Evolutionary conservation across 2,797 vertebrate genomes (phyloP).

Genomic region (Darevskia nairensis): DNA sequence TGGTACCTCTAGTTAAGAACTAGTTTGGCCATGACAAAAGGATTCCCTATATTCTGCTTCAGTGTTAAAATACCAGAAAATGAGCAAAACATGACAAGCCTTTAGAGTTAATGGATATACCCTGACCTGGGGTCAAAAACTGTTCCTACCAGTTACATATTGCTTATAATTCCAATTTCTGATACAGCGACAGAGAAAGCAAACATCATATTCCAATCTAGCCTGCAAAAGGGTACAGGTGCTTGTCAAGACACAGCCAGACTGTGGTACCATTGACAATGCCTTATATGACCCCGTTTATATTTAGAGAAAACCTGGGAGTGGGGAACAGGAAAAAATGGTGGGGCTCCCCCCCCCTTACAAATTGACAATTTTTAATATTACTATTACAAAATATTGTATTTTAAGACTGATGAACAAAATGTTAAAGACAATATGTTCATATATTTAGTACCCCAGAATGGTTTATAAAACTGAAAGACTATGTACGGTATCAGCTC

Average conservation of each 20-base stretch:
- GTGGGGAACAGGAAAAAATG: too few species aligned
- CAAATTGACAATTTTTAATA: too few species aligned
- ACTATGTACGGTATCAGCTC: too few species aligned
- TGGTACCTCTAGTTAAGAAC: too few species aligned
- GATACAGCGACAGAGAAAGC: not conserved
- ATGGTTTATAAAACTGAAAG: too few species aligned
- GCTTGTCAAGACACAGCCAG: not conserved
- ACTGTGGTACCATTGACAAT: not conserved
- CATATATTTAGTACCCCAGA: too few species aligned
- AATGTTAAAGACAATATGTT: too few species aligned
- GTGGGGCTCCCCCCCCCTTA: too few species aligned
- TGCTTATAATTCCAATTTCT: not conserved
- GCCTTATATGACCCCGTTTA: not conserved
- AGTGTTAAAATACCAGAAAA: not conserved
- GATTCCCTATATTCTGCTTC: not conserved
- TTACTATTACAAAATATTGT: too few species aligned
- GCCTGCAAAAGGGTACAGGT: not conserved
- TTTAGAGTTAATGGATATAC: not conserved
- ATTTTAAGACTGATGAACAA: too few species aligned
- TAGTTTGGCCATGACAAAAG: not conserved
- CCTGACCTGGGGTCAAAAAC: not conserved
- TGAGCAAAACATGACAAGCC: not conserved
- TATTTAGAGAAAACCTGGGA: not conserved
- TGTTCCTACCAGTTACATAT: not conserved
- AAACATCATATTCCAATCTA: not conserved